Evolutionary conservation across 2,797 vertebrate genomes (phyloP), one percentile per base, ranked within the genome.

Genomic region (Sparus aurata): DNA sequence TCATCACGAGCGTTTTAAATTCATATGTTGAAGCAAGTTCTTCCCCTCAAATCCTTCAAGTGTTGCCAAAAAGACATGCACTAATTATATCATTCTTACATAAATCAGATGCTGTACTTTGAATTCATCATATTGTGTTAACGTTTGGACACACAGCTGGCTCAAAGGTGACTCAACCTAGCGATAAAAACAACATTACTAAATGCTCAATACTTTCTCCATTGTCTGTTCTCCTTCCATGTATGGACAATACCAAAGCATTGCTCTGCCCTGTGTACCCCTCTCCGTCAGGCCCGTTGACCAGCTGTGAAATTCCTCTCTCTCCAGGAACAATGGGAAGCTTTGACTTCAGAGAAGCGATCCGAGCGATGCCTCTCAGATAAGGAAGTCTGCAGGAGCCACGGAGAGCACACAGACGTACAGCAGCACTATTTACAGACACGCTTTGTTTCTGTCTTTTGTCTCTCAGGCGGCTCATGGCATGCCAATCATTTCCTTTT

Each of bases 331-430:
- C 92, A 93, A 93, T 92, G 87, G 80, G 90, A 90, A 92, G 86
- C 85, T 25, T 62, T 70, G 78, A 88, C 91, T 92, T 92, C 91
- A 91, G 85, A 92, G 83, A 79, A 73, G 41, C 46, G 13, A 79
- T 80, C 63, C 52, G n/a, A 86, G 62, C 59, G 86, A 91, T 90
- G 86, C 75, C 80, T 86, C 75, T 80, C 70, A 74, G 91, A 94
- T 93, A 91, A 92, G 92, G 91, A 93, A 94, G 90, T 86, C 20
- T 75, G 84, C 88, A 84, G 90, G 91, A 93, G 91, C 90, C 86
- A 75, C 23, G 2, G 73, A 65, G 73, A 80, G 78, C 82, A 20
- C 55, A 49, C 86, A 89, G 89, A 87, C 86, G 17, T 66, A 71
- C 70, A 46, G 75, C 80, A 9, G 70, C 75, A 74, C 91, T 93